phyloP scores from a whole-genome alignment of 2,113 vertebrate genomes.

The Herpailurus yagouaroundi region DNA sequence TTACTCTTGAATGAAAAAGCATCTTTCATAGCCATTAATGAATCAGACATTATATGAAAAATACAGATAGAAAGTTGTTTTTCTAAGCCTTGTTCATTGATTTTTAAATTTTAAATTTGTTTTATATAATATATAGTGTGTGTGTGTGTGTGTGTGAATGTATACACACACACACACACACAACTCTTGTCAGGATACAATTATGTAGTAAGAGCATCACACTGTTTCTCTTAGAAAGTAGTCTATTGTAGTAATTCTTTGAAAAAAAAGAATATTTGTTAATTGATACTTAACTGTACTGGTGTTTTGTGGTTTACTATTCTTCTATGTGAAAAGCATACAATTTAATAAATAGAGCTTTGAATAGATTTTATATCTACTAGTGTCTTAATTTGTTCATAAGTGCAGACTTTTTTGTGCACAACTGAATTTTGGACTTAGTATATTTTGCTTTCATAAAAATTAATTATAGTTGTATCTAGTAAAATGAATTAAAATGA shows the following conservation, averaged over 20 bases:
- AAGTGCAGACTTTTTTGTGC: neutral
- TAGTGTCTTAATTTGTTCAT: neutral
- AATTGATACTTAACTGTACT: neutral
- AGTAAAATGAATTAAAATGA: neutral
- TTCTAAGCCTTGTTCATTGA: neutral
- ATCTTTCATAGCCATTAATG: neutral
- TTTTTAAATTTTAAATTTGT: neutral
- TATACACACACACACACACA: too few relatives aligned
- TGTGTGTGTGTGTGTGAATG: too few relatives aligned
- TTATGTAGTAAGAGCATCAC: neutral
- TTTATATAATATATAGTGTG: too few relatives aligned
- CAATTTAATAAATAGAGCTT: neutral
- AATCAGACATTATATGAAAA: neutral
- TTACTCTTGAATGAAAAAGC: neutral
- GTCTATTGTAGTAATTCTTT: neutral
- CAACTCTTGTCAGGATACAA: neutral
- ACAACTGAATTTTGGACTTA: conserved; percentile 13
- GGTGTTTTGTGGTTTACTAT: neutral
- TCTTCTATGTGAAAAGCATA: neutral
- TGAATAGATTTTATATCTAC: neutral
- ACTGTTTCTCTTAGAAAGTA: neutral
- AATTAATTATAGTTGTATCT: neutral
- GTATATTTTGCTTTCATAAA: neutral
- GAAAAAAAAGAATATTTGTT: neutral
- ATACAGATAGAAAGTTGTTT: neutral